Conservation (phyloP, 2,888 invertebrate genomes). For the Xanthorhoe designata region DNA sequence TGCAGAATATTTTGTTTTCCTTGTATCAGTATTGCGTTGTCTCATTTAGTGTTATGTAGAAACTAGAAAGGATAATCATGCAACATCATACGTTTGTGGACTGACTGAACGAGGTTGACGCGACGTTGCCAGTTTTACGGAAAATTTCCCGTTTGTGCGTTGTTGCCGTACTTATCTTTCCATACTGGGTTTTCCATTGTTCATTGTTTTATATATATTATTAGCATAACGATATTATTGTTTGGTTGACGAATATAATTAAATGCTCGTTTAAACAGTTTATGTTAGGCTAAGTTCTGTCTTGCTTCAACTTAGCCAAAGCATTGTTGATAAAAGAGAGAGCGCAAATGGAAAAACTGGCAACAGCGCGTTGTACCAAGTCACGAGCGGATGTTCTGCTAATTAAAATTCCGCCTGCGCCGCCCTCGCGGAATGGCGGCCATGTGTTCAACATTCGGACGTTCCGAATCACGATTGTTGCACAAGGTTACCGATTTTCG, state of each 20-base stretch:
- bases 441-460: slow-evolving; percentile 83
- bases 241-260: slow-evolving; percentile 31
- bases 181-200: slow-evolving; percentile 73
- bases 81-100: slow-evolving; percentile 79
- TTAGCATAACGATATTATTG: slow-evolving; percentile 43
- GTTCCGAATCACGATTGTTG: slow-evolving; percentile 81
- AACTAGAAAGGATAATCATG: slow-evolving; percentile 83
- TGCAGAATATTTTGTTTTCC: slow-evolving; percentile 73
- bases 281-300: slow-evolving; percentile 27
- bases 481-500: slow-evolving; percentile 81
- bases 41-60: slow-evolving; percentile 79
- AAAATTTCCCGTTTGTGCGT: slow-evolving; percentile 77
- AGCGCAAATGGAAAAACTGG: slow-evolving; percentile 69
- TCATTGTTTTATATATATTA: slow-evolving; percentile 57
- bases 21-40: slow-evolving; percentile 82
- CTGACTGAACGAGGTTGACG: slow-evolving; percentile 72
- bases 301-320: slow-evolving; percentile 56
- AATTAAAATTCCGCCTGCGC: slow-evolving; percentile 86
- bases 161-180: slow-evolving; percentile 69
- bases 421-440: slow-evolving; percentile 85
- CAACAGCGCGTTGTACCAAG: slow-evolving; percentile 78
- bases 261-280: slow-evolving; percentile 24
- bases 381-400: slow-evolving; percentile 86
- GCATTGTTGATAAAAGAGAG: slow-evolving; percentile 64
- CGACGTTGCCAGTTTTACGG: slow-evolving; percentile 80